Conservation (phyloP, 2,888 invertebrate genomes). For the Tigriopus californicus region DNA sequence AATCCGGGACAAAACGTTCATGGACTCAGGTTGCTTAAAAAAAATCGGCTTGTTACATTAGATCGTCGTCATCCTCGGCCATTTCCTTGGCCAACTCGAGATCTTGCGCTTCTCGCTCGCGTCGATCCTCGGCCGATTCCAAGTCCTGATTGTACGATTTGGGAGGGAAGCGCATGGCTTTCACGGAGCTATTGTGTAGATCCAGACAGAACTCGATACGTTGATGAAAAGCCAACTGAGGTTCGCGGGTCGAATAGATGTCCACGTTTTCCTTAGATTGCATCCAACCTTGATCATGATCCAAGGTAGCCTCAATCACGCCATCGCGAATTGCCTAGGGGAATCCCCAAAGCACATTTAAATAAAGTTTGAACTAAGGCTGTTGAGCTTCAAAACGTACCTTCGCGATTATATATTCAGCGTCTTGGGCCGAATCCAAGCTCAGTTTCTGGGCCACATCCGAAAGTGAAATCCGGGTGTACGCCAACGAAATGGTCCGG, state of each 20-base stretch:
- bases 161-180: slow-evolving; percentile 97
- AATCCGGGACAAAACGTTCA: too few species aligned
- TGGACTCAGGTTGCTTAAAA: too few species aligned
- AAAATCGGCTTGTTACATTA: not conserved
- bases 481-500: slow-evolving; percentile 82
- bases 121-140: slow-evolving; percentile 62
- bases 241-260: slow-evolving; percentile 88
- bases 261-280: slow-evolving; percentile 93
- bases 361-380: too few species aligned
- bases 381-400: slow-evolving; percentile 22
- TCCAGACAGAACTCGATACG: slow-evolving; percentile 92
- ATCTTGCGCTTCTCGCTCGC: slow-evolving; percentile 34
- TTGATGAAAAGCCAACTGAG: slow-evolving; percentile 86
- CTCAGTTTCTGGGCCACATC: slow-evolving; percentile 88
- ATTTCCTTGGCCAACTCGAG: slow-evolving; percentile 98
- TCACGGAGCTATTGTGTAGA: slow-evolving; percentile 95
- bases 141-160: slow-evolving; percentile 95
- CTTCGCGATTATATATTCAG: slow-evolving; percentile 96
- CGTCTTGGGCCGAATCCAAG: slow-evolving; percentile 79
- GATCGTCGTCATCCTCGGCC: slow-evolving; percentile 94
- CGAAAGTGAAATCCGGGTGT: slow-evolving; percentile 81
- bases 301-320: slow-evolving; percentile 88
- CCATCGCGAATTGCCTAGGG: slow-evolving; percentile 72
- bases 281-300: slow-evolving; percentile 89
- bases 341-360: too few species aligned